Base-by-base conservation (phyloP, 2,113 vertebrate genomes). In the Himantopus leucocephalus region DNA sequence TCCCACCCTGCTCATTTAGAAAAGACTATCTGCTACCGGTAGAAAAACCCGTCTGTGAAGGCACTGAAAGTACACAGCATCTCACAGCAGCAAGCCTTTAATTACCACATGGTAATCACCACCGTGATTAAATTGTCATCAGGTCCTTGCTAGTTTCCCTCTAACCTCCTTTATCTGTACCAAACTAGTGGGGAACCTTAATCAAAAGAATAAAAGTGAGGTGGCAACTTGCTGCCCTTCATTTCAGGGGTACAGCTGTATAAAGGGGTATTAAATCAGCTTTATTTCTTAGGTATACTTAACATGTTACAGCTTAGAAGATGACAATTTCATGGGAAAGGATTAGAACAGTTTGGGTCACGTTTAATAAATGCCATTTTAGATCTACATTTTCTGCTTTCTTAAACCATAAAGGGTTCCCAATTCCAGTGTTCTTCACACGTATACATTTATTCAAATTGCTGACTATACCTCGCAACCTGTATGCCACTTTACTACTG, bases 61-160 rank as follows among this genome's bases (percentile, higher is more conserved):
- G 55, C 60, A 37, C 17, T 74, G 26, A 47, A 80, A 72, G 30
- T 19, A 20, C 7, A 19, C 3, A 48, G 53, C 53, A 63, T 39
- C 55, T 80, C 82, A 56, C 27, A 95, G 85, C 82, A 94, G 67
- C 52, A 78, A 74, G 72, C 34, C 56, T 91, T 86, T 93, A 84
- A 91, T 95, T 96, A 52, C 39, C 88, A 60, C 59, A 30, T 67
- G n/a, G 56, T 88, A 92, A 86, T 86, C 87, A 72, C 35, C 43
- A 68, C 75, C 64, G 72, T 4, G 64, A 93, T 94, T 93, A 77
- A 80, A 80, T 26, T 55, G 79, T 71, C 52, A 59, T 68, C 56
- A 45, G 52, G 56, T 77, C 72, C 50, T 86, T 73, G 55, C 52
- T 77, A 20, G 23, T 35, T 88, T 52, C 30, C 59, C 50, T 83